Conservation (phyloP, 1,140 invertebrate genomes). For the Drosophila bocqueti region DNA sequence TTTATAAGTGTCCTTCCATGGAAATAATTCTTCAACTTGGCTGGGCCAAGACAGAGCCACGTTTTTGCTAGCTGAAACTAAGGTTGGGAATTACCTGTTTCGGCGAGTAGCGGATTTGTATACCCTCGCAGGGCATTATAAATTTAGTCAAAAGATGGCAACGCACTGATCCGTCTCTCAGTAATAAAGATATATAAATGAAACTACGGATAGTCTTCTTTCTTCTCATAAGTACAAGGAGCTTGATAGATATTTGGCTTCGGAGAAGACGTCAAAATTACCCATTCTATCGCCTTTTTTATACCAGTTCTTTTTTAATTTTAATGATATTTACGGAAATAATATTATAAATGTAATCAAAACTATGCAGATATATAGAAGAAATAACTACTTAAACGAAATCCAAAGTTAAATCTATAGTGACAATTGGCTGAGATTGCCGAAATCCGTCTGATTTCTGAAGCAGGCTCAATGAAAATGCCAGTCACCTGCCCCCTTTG, state of each 20-base stretch:
- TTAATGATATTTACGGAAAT: not conserved
- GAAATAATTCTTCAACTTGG: conserved; percentile 32
- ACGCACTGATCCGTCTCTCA: too few relatives aligned
- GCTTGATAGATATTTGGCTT: too few relatives aligned
- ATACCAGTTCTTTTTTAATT: too few relatives aligned
- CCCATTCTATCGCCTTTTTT: too few relatives aligned
- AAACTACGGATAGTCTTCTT: too few relatives aligned
- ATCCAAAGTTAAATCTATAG: not conserved
- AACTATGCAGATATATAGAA: not conserved
- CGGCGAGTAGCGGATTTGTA: not conserved
- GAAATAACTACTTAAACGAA: not conserved
- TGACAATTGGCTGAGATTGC: not conserved
- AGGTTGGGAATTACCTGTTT: not conserved
- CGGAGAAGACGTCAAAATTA: too few relatives aligned
- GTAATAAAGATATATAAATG: too few relatives aligned
- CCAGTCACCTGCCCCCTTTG: conserved; percentile 7
- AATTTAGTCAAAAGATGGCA: too few relatives aligned
- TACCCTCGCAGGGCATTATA: too few relatives aligned
- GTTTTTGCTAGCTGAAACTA: not conserved
- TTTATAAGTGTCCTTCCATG: conserved; percentile 36
- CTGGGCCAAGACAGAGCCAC: conserved; percentile 2
- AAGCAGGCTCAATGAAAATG: not conserved
- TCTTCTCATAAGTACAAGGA: too few relatives aligned
- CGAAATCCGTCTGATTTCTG: not conserved
- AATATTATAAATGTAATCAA: not conserved